phyloP scores from a whole-genome alignment of 1,140 invertebrate species.

The Hylaeus anthracinus region DNA sequence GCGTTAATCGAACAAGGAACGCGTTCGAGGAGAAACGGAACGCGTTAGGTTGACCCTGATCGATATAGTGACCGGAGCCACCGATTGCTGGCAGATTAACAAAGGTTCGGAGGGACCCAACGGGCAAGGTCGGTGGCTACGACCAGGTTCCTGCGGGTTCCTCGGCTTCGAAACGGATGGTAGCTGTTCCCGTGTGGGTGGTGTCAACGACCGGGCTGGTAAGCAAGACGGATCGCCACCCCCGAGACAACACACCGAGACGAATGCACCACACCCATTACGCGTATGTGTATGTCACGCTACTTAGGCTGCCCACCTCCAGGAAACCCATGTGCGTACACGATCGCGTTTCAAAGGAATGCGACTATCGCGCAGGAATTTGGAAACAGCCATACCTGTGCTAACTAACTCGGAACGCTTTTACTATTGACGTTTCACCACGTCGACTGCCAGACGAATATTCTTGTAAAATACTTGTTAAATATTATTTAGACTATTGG shows the following conservation, averaged over 20 bases:
- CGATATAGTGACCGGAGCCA: slow-evolving; percentile 43
- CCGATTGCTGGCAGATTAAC: slow-evolving; percentile 59
- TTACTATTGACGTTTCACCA: no score
- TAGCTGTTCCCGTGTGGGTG: slow-evolving; percentile 64
- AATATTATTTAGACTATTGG: no score
- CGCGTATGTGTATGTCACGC: slow-evolving; percentile 30
- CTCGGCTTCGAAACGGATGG: slow-evolving; percentile 54
- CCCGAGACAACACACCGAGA: slow-evolving; percentile 66
- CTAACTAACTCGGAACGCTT: no score
- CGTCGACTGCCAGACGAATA: no score
- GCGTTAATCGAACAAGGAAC: slow-evolving; percentile 39
- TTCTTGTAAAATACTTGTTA: no score
- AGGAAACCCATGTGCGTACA: no score
- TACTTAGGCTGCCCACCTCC: slow-evolving; percentile 13
- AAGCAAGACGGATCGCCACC: slow-evolving; percentile 74
- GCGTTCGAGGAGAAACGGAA: slow-evolving; percentile 34
- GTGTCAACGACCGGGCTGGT: slow-evolving; percentile 69
- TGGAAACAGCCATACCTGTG: no score
- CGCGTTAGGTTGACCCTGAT: slow-evolving; percentile 46
- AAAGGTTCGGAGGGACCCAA: slow-evolving; percentile 16
- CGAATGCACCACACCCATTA: slow-evolving; percentile 64
- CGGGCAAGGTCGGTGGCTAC: slow-evolving; percentile 44
- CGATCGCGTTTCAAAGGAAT: no score
- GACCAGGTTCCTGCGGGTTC: slow-evolving; percentile 36
- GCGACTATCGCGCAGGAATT: no score